phyloP scores from a whole-genome alignment of 2,888 invertebrate genomes.

The Clepsis dumicolana region DNA sequence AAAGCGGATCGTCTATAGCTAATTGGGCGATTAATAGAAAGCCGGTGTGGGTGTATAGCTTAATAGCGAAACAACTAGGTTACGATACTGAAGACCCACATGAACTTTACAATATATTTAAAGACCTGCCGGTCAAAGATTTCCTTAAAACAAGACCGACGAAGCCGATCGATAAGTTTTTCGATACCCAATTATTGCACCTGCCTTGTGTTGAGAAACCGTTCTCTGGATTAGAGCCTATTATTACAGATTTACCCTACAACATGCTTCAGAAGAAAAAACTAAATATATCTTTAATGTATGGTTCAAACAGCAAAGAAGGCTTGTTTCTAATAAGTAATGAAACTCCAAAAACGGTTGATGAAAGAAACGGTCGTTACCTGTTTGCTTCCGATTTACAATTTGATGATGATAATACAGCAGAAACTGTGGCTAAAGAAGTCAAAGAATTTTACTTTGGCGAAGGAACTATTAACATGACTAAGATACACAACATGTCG shows the following conservation, averaged over 20 bases:
- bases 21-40: constrained; percentile 75
- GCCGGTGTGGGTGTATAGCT: constrained; percentile 68
- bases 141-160: constrained; percentile 59
- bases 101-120: constrained; percentile 70
- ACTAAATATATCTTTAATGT: constrained; percentile 63
- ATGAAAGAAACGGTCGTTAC: constrained; percentile 63
- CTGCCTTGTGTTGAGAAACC: constrained; percentile 73
- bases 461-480: constrained; percentile 73
- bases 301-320: constrained; percentile 72
- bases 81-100: constrained; percentile 65
- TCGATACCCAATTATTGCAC: constrained; percentile 72
- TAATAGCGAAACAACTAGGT: constrained; percentile 70
- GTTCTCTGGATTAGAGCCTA: constrained; percentile 66
- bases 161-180: constrained; percentile 68
- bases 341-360: constrained; percentile 57
- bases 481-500: constrained; percentile 64
- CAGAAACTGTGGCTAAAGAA: constrained; percentile 56
- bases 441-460: constrained; percentile 76
- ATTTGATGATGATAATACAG: constrained; percentile 66
- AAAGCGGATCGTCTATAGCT: constrained; percentile 72
- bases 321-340: constrained; percentile 61
- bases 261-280: constrained; percentile 65
- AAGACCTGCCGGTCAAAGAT: constrained; percentile 59
- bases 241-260: constrained; percentile 70
- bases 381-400: constrained; percentile 74